Percentiles rank a stretch among this genome's conserved stretches.
phyloP scores from a whole-genome alignment of 2,888 invertebrate genomes.

The Zaprionus lineosus region DNA sequence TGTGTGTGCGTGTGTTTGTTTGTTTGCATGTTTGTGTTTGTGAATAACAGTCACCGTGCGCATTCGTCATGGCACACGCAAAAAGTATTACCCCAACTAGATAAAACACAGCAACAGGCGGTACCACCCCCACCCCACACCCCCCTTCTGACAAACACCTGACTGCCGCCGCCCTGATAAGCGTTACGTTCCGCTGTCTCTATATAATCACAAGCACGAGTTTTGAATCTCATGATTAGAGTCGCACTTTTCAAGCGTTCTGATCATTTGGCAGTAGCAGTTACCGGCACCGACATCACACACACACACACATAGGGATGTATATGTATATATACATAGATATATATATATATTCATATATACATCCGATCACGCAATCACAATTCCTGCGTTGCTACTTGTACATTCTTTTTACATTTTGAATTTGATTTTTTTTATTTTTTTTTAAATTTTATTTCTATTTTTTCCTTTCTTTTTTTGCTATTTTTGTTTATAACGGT shows the following conservation, averaged over 20 bases:
- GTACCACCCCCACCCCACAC: not conserved
- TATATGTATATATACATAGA: too few relatives aligned
- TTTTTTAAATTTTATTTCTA: not conserved
- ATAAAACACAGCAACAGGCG: slow-evolving; percentile 47
- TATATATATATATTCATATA: too few relatives aligned
- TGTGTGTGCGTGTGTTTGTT: not conserved
- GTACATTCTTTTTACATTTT: not conserved
- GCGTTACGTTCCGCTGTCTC: slow-evolving; percentile 44
- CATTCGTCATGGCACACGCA: slow-evolving; percentile 77
- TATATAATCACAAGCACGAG: slow-evolving; percentile 63
- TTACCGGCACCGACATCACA: too few relatives aligned
- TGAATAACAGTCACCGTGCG: slow-evolving; percentile 53
- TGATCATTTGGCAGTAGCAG: not conserved
- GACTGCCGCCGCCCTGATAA: slow-evolving; percentile 39
- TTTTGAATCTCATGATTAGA: slow-evolving; percentile 72
- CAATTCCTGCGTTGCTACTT: slow-evolving; percentile 19
- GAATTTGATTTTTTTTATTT: not conserved
- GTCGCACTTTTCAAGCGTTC: slow-evolving; percentile 17
- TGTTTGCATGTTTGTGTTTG: slow-evolving; percentile 14
- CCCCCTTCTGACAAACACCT: not conserved
- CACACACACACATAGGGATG: too few relatives aligned
- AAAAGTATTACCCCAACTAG: slow-evolving; percentile 68
- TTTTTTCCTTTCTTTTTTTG: slow-evolving; percentile 4
- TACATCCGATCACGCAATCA: slow-evolving; percentile 40
- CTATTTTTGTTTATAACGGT: not conserved